Evolutionary conservation across 2,113 vertebrate genomes (phyloP).

Genomic region (crab-eating macaque (Macaca fascicularis)): DNA sequence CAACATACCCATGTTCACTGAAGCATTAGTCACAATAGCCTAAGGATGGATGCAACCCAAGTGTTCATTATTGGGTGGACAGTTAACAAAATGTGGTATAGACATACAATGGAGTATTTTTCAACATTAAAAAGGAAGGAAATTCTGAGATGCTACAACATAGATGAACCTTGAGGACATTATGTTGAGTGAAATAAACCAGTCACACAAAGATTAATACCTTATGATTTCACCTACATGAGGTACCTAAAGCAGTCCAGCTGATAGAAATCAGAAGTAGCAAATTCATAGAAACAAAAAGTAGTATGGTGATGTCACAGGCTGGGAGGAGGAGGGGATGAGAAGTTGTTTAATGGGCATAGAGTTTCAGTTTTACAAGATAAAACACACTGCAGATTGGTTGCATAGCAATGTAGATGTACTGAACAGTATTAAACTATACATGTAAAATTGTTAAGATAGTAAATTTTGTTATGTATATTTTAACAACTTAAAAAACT

Average conservation of each 20-base stretch:
- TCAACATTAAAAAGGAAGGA: background rate
- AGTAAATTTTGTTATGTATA: background rate
- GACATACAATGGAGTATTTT: background rate
- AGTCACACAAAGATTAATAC: background rate
- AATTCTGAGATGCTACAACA: background rate
- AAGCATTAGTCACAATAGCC: background rate
- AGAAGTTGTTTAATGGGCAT: background rate
- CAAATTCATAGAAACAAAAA: background rate
- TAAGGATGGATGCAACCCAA: background rate
- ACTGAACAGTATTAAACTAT: background rate
- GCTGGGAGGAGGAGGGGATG: background rate
- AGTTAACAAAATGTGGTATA: background rate
- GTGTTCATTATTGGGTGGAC: fast-evolving
- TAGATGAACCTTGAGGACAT: background rate
- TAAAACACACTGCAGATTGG: background rate
- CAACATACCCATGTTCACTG: background rate
- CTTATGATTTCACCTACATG: background rate
- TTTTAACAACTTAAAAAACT: background rate
- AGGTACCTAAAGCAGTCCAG: background rate
- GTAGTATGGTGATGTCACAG: background rate
- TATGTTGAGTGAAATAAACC: background rate
- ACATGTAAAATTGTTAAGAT: background rate
- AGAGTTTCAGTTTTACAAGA: background rate
- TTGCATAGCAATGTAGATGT: background rate
- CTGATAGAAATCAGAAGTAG: background rate